Evolutionary conservation across 1,140 invertebrate genomes (phyloP), one percentile per base, ranked within the genome.

Genomic region (Ooceraea biroi): DNA sequence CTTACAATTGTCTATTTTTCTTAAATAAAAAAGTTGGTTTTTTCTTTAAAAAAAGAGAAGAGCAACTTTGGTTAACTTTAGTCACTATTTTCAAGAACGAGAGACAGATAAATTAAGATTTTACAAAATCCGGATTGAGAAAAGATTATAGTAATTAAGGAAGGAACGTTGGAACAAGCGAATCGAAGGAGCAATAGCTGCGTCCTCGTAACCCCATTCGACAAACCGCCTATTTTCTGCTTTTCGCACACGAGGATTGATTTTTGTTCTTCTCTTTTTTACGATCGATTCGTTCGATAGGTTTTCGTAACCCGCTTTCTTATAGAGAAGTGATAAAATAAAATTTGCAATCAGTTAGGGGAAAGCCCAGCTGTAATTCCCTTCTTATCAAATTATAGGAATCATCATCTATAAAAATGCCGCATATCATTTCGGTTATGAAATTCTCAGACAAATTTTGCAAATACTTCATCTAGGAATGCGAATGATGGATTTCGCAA

Each of bases 141-240:
- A 57, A 8, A 58, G 25, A 73, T 11, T 58, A 25, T 72, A 72
- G 3, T 73, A 73, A 73, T 44, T 73, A 44, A 72, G 5, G 25
- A 30, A 69, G 10, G 7, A 30, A 69, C 41, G 17, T 17, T 3
- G n/a, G n/a, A n/a, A n/a, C n/a, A n/a, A 41, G 30, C 36, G 14
- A 19, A 52, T 22, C 8, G 52, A 57, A 73, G 55, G 22, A 57
- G 36, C 36, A 27, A 73, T 73, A 58, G 36, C 22, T 58, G 36
- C 36, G 52, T n/a, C 30, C 36, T 73, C 71, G 22, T 73, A 58
- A 73, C 30, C 55, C 17, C 71, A 27, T 73, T 73, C 14, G 36
- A 10, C 14, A 44, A 73, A 73, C 52, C 55, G 69, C 71, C 71
- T 73, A 73, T 58, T 73, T 58, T 73, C 71, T 73, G 36, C 36